Evolutionary conservation across 2,113 vertebrate species (phyloP).

Genomic region (Chloropsis hardwickii): DNA sequence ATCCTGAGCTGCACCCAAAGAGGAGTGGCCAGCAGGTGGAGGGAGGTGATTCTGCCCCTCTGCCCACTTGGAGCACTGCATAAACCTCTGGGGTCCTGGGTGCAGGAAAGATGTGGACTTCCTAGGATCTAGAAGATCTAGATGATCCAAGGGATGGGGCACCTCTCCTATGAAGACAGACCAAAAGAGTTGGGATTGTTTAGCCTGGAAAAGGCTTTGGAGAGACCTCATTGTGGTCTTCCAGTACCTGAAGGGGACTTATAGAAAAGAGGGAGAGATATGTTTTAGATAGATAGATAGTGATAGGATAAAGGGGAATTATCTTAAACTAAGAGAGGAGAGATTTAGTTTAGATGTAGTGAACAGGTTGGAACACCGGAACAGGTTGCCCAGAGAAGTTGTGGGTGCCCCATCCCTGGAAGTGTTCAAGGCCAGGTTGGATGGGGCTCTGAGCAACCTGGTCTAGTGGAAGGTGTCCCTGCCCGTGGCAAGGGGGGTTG

Average conservation of each 20-base stretch:
- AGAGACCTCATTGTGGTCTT: neutral
- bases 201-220: neutral
- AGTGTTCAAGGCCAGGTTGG: neutral
- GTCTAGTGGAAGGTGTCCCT: neutral
- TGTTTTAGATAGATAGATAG: neutral
- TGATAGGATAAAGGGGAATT: neutral
- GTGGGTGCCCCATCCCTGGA: neutral
- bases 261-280: neutral
- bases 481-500: accelerated
- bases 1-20: neutral
- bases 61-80: neutral
- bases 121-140: neutral
- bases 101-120: neutral
- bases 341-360: neutral
- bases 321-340: neutral
- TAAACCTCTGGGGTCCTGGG: neutral
- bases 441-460: neutral
- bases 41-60: neutral
- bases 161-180: neutral
- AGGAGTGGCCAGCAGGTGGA: neutral
- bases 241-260: neutral
- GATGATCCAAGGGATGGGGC: neutral
- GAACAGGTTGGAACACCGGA: no score
- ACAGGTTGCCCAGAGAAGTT: neutral
- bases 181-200: neutral